Base-by-base conservation (phyloP, 2,113 vertebrate genomes). In the Pedionomus torquatus region DNA sequence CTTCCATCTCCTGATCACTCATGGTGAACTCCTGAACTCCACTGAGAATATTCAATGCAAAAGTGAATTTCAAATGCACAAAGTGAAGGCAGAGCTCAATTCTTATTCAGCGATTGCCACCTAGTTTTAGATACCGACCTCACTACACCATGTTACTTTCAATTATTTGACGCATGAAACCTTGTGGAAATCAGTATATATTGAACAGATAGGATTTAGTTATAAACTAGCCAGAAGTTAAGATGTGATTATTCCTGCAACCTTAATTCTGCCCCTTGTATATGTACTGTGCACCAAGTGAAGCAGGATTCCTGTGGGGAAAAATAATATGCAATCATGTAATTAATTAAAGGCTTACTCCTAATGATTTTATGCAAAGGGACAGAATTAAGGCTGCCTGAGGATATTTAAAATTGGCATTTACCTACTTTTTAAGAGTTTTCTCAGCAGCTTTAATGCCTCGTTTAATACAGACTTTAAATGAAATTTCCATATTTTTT, bases 321-420 rank as follows among this genome's bases (percentile, higher is more conserved):
- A 96, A 97, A 95, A 96, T 80, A 95, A 80, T 83, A 91, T 28
- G 66, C 35, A 83, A 80, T 52, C 52, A 76, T 65, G 93, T 95
- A 93, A 97, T 96, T 96, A 94, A 96, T 93, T 96, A 95, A 92
- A 96, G 41, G 65, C 75, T 80, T 85, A 79, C 24, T 89, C 55
- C 23, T 96, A 96, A 95, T 91, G 93, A 95, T 83, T 94, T 94
- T 69, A 93, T 96, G 79, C 68, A 86, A 94, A 91, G 82, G 87
- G 92, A 95, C 90, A 94, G 71, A 90, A 94, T 90, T 96, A 88
- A 94, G 48, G 72, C 75, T 93, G 94, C 96, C 93, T 81, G 33
- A 96, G 77, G 89, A 91, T 83, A 90, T 70, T 60, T 84, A 84
- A 95, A 96, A 96, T 83, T 83, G 94, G 80, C 86, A 95, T 97